Evolutionary conservation across 2,888 invertebrate species (phyloP), one percentile per base, ranked within the genome.

Genomic region (Acronicta alni): DNA sequence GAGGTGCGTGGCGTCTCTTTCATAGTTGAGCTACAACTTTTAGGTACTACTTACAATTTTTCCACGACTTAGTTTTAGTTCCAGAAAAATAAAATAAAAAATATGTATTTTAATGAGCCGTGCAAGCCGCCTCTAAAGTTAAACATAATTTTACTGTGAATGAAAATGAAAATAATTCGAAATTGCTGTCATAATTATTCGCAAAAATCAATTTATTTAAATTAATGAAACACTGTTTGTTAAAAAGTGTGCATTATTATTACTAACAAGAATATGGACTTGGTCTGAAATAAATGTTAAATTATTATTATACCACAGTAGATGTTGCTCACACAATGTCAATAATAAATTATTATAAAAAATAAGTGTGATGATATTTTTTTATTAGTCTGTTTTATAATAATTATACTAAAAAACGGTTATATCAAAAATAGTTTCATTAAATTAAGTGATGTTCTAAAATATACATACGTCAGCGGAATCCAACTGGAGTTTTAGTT

Each of bases 321-420:
- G 60, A 45, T 53, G 38, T 58, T 63, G 68, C 68, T 72, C 65
- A 70, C 57, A 55, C 48, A 53, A 53, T 39, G 57, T 75, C 67
- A 73, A 77, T 74, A 62, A 64, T 42, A 45, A 39, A 46, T 63
- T 23, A 44, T 26, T 26, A 52, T 16, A 39, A 51, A 35, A 57
- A 41, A 41, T 72, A 60, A 41, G 43, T 61, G 59, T 61, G 60
- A 58, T 60, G 39, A 63, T 77, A 70, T 78, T 72, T 78, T 75
- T 71, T 42, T 46, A 77, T 47, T 53, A 52, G 61, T 59, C 54
- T 66, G 59, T 73, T 73, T 46, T 39, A 41, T 35, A 47, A n/a
- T 14, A 18, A 44, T n/a, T 30, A 32, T 48, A 55, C 14, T 37
- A 65, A 54, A 55, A 16, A 1, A 5, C 4, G 10, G 16, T 45